Evolutionary conservation across 2,888 invertebrate genomes (phyloP).

Genomic region (Sialis lutaria): DNA sequence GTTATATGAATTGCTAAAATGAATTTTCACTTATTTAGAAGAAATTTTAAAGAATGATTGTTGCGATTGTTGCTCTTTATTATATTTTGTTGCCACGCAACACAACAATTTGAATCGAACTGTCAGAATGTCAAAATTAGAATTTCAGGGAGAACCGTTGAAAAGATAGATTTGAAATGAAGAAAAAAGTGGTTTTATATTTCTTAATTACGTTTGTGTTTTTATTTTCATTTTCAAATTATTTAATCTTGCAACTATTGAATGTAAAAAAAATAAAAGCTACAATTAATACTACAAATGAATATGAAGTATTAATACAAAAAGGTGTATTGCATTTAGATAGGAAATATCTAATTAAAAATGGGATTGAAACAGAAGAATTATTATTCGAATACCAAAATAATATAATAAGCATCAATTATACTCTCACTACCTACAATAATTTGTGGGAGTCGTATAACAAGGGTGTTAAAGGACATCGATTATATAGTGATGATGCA

Average conservation of each 20-base stretch:
- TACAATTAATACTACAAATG: no score
- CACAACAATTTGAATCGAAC: no score
- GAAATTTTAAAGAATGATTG: no score
- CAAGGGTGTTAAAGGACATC: constrained; percentile 22
- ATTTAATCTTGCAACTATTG: not conserved
- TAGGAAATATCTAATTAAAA: not conserved
- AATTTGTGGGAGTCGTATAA: constrained; percentile 22
- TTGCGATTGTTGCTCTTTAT: no score
- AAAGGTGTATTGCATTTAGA: not conserved
- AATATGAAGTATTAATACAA: not conserved
- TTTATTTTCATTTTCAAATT: not conserved
- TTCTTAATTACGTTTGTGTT: not conserved
- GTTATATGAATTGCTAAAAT: no score
- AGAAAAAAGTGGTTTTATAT: not conserved
- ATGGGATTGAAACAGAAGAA: not conserved
- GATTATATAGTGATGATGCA: constrained; percentile 21
- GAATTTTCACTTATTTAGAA: no score
- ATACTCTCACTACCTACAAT: not conserved
- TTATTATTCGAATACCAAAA: not conserved
- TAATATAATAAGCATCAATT: not conserved
- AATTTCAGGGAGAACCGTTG: no score
- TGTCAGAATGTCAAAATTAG: no score
- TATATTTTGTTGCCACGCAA: no score
- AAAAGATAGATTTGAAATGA: not conserved
- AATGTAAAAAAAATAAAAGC: not conserved